Base-by-base conservation (phyloP, 1,140 invertebrate genomes). In the Centruroides sculpturatus region DNA sequence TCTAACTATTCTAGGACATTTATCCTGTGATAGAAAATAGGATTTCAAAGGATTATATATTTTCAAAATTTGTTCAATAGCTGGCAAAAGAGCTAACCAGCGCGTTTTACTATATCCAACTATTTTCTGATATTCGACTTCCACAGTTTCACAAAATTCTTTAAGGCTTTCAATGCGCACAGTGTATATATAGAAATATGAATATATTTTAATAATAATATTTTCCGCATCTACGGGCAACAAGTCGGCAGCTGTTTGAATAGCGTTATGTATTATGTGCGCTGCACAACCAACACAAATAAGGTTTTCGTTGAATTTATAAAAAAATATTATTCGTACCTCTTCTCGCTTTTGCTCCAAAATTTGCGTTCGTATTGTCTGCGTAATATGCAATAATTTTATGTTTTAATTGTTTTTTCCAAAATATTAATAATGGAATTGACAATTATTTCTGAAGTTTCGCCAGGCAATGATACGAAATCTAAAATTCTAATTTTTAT, bases 121-220 rank as follows among this genome's bases (percentile, higher is more conserved):
- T 35, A 71, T 41, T 56, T 56, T 56, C 55, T 66, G 55, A 56
- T 67, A 71, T 49, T 64, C 63, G 34, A 63, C 61, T 9, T 66
- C 61, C 13, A 50, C 61, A 63, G 55, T 59, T 36, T 71, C 67
- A 66, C 69, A 72, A 68, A 71, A 72, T 55, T 68, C 60, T 57
- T 61, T 60, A 34, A 35, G 35, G 4, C 3, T 53, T 53, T 53
- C 51, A 53, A 53, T 6, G 51, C 35, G 7, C 7, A 53, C n/a
- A 57, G 46, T 50, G 23, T 57, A 50, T 57, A 57, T 57, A 57
- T 57, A 57, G 9, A 57, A 35, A 57, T 57, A 57, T 4, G 35
- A 35, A 57, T 57, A 57, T 35, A 41, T 48, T 57, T 57, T 41
- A 35, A 35, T 35, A 57, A 53, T 35, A 36, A 57, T 48, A 57